Conservation (phyloP, 2,888 invertebrate species). For the Salpingus planirostris region DNA sequence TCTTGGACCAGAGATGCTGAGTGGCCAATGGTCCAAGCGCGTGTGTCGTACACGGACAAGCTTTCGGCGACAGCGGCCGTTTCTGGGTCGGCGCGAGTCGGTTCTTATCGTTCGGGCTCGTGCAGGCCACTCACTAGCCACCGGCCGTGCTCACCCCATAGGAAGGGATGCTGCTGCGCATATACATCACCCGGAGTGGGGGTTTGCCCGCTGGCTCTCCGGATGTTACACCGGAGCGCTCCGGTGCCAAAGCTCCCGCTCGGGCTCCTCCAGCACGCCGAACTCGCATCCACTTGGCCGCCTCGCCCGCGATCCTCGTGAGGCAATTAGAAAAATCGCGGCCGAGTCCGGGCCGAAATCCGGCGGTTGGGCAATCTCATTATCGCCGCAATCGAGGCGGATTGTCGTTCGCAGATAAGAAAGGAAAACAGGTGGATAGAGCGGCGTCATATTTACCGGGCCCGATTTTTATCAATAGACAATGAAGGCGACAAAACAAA, state of each 20-base stretch:
- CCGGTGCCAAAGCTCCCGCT: constrained; percentile 24
- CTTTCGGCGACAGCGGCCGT: constrained; percentile 22
- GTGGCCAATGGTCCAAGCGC: constrained; percentile 42
- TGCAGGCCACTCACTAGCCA: constrained; percentile 45
- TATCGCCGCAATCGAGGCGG: too few species aligned
- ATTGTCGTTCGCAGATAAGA: too few species aligned
- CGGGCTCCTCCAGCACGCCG: constrained; percentile 1
- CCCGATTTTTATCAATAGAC: too few species aligned
- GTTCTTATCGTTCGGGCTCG: constrained; percentile 26
- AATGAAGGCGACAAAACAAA: constrained; percentile 4
- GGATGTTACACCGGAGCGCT: constrained; percentile 31
- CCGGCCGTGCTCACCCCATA: constrained; percentile 47
- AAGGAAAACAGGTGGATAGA: too few species aligned
- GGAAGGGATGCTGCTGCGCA: constrained; percentile 43
- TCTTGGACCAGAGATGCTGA: constrained; percentile 37
- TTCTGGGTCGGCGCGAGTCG: constrained; percentile 26
- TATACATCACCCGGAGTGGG: constrained; percentile 22
- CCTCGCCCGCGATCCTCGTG: neutral
- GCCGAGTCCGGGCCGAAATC: neutral
- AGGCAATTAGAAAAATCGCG: constrained; percentile 1
- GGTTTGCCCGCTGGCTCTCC: constrained; percentile 29
- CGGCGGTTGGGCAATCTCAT: constrained; percentile 1
- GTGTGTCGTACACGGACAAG: constrained; percentile 36
- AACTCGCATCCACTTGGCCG: neutral
- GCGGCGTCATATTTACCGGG: too few species aligned